Evolutionary conservation across 1,140 invertebrate genomes (phyloP).

Genomic region (Drosophila mojavensis): DNA sequence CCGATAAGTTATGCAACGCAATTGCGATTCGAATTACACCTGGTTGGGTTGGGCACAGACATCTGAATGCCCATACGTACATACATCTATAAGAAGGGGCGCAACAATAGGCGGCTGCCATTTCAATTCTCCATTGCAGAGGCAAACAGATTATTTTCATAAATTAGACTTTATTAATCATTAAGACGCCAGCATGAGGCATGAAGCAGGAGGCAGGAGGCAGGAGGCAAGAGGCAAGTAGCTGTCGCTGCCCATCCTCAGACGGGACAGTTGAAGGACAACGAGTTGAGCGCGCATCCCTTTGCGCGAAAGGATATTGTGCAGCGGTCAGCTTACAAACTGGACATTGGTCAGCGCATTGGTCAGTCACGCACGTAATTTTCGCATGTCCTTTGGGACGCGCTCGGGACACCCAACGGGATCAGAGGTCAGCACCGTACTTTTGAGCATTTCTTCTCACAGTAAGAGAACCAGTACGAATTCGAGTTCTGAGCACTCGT

Average conservation of each 20-base stretch:
- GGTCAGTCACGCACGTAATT: conserved; percentile 79
- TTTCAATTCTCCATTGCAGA: conserved; percentile 36
- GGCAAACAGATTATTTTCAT: conserved; percentile 82
- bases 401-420: conserved; percentile 62
- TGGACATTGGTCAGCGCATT: conserved; percentile 80
- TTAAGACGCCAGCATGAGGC: conserved; percentile 67
- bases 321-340: conserved; percentile 61
- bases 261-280: conserved; percentile 64
- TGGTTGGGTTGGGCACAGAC: conserved; percentile 31
- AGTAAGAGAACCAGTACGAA: conserved; percentile 44
- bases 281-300: conserved; percentile 53
- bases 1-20: conserved; percentile 46
- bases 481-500: conserved; percentile 10
- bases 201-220: conserved; percentile 4
- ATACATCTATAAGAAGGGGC: neutral
- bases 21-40: conserved; percentile 72
- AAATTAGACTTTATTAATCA: conserved; percentile 83
- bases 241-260: conserved; percentile 6
- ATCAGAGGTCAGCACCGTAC: conserved; percentile 82
- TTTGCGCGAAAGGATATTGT: conserved; percentile 45
- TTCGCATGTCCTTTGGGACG: conserved; percentile 53
- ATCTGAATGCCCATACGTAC: neutral
- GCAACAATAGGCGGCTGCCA: conserved; percentile 28
- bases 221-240: conserved; percentile 21
- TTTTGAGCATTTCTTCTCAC: conserved; percentile 79